Base-by-base conservation (phyloP, 2,797 vertebrate genomes). In the Acipenser transmontanus region DNA sequence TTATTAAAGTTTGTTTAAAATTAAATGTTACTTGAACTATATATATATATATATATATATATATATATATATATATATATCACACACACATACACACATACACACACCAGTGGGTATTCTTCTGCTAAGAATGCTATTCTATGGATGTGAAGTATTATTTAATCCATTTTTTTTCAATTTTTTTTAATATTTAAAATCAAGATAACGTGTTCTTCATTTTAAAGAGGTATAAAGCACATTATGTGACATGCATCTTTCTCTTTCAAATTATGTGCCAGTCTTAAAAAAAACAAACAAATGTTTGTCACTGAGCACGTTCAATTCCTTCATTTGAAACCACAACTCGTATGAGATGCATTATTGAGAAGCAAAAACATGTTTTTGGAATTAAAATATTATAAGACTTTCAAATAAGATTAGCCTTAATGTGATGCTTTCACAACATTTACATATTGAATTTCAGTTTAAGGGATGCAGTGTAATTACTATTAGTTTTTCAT, bases 291-390 rank as follows among this genome's bases (percentile, higher is more conserved):
- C 78, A 87, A 88, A 89, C 85, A 91, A 89, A 88, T 85, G 84
- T 86, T 87, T 81, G 82, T 85, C 87, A 88, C 87, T 85, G 84
- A 88, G 87, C 85, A 84, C 82, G 86, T 84, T 86, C 77, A 74
- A 75, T 71, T 66, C 71, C 72, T 67, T 47, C 62, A 1, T 49
- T 62, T 50, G 77, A 83, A 85, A 76, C 83, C 81, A 66, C 85
- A 81, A 75, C 68, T 76, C 85, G 88, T 79, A 87, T 85, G 86
- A 77, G 76, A 85, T 73, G 75, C 85, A 83, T 85, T 87, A 85
- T 77, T 71, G 68, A 68, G 74, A 67, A 76, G 77, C 78, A 73
- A 76, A 77, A 82, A 81, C 86, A 89, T 88, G 85, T 85, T 89
- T 88, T 85, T 81, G 80, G 81, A 84, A 87, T 88, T 87, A 88